Evolutionary conservation across 1,140 invertebrate species (phyloP).

Genomic region (Drosophila tsacasi): DNA sequence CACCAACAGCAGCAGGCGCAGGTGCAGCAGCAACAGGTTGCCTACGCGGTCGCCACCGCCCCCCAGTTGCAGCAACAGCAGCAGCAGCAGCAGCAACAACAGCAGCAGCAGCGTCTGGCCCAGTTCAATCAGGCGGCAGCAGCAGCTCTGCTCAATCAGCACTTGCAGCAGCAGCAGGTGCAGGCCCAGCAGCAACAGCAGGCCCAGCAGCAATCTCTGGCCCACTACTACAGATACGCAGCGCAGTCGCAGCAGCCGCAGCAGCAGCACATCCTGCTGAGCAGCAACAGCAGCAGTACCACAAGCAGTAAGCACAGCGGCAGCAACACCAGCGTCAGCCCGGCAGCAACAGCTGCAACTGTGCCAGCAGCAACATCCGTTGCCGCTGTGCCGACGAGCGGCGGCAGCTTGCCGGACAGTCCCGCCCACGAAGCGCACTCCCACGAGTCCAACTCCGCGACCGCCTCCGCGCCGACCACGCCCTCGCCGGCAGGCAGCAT

Average conservation of each 20-base stretch:
- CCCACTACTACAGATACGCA: conserved; percentile 69
- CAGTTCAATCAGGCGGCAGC: conserved; percentile 51
- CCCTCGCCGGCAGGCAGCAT: conserved; percentile 74
- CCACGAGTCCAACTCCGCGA: conserved; percentile 71
- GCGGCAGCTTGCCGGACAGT: conserved; percentile 65
- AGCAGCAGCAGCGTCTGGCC: conserved; percentile 45
- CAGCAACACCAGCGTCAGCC: conserved; percentile 41
- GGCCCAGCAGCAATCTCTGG: conserved; percentile 49
- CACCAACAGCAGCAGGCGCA: conserved; percentile 63
- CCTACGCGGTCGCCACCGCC: conserved; percentile 54
- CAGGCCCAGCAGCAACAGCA: conserved; percentile 50
- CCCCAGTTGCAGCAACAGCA: conserved; percentile 68
- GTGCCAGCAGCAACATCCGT: conserved; percentile 46
- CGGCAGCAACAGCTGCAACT: conserved; percentile 36
- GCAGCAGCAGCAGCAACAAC: conserved; percentile 58
- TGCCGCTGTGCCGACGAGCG: conserved; percentile 59
- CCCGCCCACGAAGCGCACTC: conserved; percentile 75
- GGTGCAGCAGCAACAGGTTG: conserved; percentile 56
- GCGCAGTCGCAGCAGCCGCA: conserved; percentile 55
- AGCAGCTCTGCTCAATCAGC: conserved; percentile 58
- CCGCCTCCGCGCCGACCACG: conserved; percentile 77
- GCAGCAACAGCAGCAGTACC: conserved; percentile 36
- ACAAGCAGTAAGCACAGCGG: conserved; percentile 49
- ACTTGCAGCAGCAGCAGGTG: conserved; percentile 56
- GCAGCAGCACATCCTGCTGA: conserved; percentile 61